Percentiles rank a stretch among this genome's conserved stretches.
Conservation (phyloP, 2,113 vertebrate species). For the Cynoglossus semilaevis region DNA sequence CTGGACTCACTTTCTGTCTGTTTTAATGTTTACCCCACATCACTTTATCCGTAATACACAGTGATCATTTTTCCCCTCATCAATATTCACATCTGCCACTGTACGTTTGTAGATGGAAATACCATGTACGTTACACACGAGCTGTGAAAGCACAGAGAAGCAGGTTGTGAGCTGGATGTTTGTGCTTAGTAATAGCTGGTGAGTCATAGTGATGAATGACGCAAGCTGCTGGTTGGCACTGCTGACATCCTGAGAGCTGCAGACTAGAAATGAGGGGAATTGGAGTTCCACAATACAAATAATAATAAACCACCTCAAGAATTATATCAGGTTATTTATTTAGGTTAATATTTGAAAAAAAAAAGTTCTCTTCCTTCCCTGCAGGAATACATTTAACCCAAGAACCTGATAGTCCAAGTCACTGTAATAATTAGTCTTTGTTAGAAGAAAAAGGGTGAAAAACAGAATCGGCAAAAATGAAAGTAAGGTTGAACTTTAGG, state of each 20-base stretch:
- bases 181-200: conserved; percentile 57
- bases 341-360: too few species aligned
- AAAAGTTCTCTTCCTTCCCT: too few species aligned
- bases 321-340: too few species aligned
- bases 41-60: too few species aligned
- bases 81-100: neutral
- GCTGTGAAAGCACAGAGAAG: conserved; percentile 31
- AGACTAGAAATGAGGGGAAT: conserved; percentile 19
- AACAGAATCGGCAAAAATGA: neutral
- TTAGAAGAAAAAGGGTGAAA: neutral
- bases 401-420: too few species aligned
- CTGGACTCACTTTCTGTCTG: neutral
- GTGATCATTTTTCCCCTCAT: too few species aligned
- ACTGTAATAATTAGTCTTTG: too few species aligned
- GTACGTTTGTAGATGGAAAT: too few species aligned
- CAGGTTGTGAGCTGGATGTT: conserved; percentile 40
- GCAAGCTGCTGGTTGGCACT: conserved; percentile 52
- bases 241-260: conserved; percentile 37
- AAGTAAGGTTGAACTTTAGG: neutral
- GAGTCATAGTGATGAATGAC: conserved; percentile 67
- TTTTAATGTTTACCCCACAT: too few species aligned
- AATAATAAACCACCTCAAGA: conserved; percentile 7
- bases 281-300: conserved; percentile 29
- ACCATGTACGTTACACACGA: too few species aligned
- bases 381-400: too few species aligned